A percentile compares a stretch with the other conserved stretches of the same genome.
phyloP scores from a whole-genome alignment of 1,140 invertebrate species.

The Stegodyphus mimosarum region DNA sequence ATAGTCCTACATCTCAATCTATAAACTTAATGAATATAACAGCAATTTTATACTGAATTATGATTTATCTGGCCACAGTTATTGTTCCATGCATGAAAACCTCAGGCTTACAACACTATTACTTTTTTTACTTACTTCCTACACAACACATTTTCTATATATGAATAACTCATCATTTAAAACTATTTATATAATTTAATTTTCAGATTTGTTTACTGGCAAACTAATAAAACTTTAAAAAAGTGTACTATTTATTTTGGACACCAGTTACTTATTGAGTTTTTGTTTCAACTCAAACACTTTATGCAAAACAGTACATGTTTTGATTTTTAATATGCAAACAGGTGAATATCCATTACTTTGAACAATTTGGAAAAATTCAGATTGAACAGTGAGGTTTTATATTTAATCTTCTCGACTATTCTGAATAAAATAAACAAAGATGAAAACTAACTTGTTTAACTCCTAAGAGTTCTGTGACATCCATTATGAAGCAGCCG shows the following conservation, averaged over 20 bases:
- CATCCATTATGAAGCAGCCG: conserved; percentile 61
- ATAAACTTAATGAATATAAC: no score
- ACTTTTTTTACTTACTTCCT: no score
- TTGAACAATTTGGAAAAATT: background rate
- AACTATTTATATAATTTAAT: background rate
- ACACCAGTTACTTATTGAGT: background rate
- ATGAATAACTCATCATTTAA: background rate
- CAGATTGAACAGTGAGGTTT: no score
- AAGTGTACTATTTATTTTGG: background rate
- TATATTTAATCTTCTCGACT: background rate
- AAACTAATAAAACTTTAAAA: background rate
- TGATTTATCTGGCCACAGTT: no score
- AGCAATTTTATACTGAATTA: no score
- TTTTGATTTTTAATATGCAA: background rate
- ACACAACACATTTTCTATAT: no score
- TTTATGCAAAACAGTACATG: background rate
- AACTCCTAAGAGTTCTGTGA: conserved; percentile 63
- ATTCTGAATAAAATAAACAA: background rate
- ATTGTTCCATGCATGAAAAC: no score
- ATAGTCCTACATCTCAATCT: no score
- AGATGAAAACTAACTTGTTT: conserved; percentile 61
- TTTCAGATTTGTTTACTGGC: background rate
- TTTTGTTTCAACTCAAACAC: background rate
- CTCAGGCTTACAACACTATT: no score
- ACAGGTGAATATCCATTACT: background rate